Base-by-base conservation (phyloP, 2,888 invertebrate genomes). In the Drosophila neonasuta region DNA sequence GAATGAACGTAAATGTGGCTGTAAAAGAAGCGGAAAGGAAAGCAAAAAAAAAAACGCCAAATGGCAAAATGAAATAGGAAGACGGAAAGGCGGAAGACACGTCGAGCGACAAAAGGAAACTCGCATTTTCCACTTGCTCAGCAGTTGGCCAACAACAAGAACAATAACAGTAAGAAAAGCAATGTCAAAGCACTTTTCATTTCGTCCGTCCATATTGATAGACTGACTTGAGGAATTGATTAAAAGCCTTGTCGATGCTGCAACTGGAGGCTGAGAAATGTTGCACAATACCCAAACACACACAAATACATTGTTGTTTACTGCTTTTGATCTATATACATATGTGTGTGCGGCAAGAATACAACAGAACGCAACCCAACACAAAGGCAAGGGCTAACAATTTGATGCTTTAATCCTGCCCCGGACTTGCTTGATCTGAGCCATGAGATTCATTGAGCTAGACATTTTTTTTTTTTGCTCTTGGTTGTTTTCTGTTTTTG, bases 341-440 rank as follows among this genome's bases (percentile, higher is more conserved):
- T 52, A 48, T 17, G 41, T 63, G 49, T 57, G 36, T 41, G 15
- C 15, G 49, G 50, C 30, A 51, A 11, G 11, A 36, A 34, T 39
- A 48, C 44, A 52, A 24, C 24, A 5, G 24, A 24, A 24, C 24
- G 24, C 34, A 34, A 34, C 34, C 10, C 15, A 56, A 42, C 39
- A 48, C 44, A 52, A 52, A 52, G 63, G 52, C 36, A 57, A 57
- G 51, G 68, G 65, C 73, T 67, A 78, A 83, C 84, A 83, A 83
- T 80, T 80, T 86, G 86, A 83, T 68, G 81, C 81, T 74, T 78
- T 82, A 83, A 86, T 82, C 86, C 80, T 57, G 58, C 52, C 68
- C 64, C 64, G 45, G 54, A 9, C 36, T 54, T 54, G 68, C 56
- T 58, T 66, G 77, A 72, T 72, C 73, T 55, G 55, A 65, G 67